Conservation (phyloP, 2,888 invertebrate species). For the Drosophila cracens region DNA sequence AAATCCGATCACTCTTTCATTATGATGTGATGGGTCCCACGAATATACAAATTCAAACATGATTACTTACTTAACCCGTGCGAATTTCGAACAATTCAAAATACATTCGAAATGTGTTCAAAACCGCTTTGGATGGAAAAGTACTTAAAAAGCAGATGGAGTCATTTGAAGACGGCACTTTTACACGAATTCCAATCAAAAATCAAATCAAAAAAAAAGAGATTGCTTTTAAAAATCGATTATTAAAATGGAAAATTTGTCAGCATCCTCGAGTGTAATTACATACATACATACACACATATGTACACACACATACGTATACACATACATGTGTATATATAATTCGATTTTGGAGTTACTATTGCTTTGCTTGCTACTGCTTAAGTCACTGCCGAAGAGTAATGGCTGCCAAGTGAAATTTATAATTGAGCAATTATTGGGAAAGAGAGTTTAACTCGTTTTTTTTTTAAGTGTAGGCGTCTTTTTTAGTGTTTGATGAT, state of each 20-base stretch:
- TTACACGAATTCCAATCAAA: neutral
- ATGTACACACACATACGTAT: too few relatives aligned
- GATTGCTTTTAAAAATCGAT: neutral
- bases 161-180: neutral
- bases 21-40: neutral
- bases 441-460: neutral
- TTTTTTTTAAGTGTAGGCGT: neutral
- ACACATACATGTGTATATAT: accelerated
- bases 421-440: neutral
- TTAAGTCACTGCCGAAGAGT: neutral
- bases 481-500: neutral
- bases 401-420: neutral
- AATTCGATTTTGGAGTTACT: neutral
- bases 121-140: neutral
- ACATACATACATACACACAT: neutral
- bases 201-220: neutral
- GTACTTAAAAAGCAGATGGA: neutral
- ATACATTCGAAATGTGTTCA: neutral
- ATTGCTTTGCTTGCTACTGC: neutral
- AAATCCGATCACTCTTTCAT: neutral
- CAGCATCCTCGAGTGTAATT: neutral
- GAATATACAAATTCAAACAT: neutral
- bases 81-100: neutral
- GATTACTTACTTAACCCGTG: neutral
- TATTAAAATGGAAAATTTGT: too few relatives aligned